Conservation (phyloP, 2,113 vertebrate genomes). For the Petroica traversi region DNA sequence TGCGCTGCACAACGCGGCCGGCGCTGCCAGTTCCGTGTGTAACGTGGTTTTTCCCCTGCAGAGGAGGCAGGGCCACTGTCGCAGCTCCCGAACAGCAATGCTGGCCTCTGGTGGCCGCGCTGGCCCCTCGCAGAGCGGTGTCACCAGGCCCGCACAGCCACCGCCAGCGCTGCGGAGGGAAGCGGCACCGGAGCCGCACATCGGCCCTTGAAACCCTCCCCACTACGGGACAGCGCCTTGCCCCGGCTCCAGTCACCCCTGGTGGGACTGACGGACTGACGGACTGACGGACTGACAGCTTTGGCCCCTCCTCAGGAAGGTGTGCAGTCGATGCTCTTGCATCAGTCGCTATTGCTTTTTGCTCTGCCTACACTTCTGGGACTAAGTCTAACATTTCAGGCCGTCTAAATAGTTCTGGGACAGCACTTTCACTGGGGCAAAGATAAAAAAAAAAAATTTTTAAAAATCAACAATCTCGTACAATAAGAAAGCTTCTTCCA, state of each 20-base stretch:
- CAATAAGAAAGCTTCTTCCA: neutral
- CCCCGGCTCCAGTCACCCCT: neutral
- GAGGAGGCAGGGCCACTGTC: accelerated
- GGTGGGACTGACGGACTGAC: too few relatives aligned
- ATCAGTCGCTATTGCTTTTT: neutral
- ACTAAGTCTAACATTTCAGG: neutral
- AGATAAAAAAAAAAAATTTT: too few relatives aligned
- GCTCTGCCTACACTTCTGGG: neutral
- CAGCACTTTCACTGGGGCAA: neutral
- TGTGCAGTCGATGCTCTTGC: neutral
- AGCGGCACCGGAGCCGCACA: accelerated
- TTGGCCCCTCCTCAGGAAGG: neutral
- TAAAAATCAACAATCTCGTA: neutral
- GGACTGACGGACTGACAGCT: neutral
- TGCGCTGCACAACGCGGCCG: neutral
- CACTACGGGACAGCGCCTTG: accelerated
- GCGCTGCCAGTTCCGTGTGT: accelerated
- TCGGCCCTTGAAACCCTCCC: accelerated
- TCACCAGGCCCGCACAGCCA: accelerated
- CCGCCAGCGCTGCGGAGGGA: accelerated
- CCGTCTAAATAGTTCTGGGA: neutral
- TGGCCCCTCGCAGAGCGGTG: neutral
- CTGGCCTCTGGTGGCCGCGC: conserved; percentile 50
- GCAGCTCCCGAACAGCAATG: neutral
- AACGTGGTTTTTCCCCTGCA: neutral